Conservation (phyloP, 2,113 vertebrate species). For the Archocentrus centrarchus region DNA sequence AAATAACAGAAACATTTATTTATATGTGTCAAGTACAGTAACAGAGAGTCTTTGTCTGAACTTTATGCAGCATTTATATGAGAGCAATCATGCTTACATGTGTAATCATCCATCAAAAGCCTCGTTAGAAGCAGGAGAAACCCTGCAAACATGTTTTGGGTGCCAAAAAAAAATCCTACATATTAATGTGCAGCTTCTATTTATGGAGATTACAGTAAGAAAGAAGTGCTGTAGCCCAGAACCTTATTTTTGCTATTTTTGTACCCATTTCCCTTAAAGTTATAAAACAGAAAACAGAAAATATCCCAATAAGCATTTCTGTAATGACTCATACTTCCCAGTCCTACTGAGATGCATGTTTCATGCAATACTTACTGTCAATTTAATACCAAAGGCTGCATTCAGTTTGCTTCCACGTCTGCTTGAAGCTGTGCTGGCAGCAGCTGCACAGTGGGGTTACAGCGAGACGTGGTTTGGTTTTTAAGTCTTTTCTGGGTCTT, state of each 20-base stretch:
- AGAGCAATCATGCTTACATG: too few species aligned
- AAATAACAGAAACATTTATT: not conserved
- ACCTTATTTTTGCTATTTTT: not conserved
- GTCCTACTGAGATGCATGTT: not conserved
- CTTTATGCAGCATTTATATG: not conserved
- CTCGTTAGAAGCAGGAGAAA: too few species aligned
- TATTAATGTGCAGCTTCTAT: not conserved
- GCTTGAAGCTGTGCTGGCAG: not conserved
- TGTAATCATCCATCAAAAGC: too few species aligned
- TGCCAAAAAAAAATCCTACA: not conserved
- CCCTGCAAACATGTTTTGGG: too few species aligned
- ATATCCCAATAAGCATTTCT: not conserved
- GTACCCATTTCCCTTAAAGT: not conserved
- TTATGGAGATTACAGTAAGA: not conserved
- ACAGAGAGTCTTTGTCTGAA: not conserved
- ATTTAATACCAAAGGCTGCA: not conserved
- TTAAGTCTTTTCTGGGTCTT: not conserved
- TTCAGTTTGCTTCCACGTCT: not conserved
- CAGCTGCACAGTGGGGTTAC: not conserved
- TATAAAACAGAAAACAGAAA: slow-evolving; percentile 7
- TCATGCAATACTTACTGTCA: not conserved
- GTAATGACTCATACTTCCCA: not conserved
- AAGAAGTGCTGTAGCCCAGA: not conserved
- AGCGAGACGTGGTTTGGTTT: not conserved
- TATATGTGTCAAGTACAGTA: not conserved